Percentiles rank a stretch among this genome's conserved stretches.
phyloP scores from a whole-genome alignment of 2,888 invertebrate genomes.

The Lycophotia porphyrea region DNA sequence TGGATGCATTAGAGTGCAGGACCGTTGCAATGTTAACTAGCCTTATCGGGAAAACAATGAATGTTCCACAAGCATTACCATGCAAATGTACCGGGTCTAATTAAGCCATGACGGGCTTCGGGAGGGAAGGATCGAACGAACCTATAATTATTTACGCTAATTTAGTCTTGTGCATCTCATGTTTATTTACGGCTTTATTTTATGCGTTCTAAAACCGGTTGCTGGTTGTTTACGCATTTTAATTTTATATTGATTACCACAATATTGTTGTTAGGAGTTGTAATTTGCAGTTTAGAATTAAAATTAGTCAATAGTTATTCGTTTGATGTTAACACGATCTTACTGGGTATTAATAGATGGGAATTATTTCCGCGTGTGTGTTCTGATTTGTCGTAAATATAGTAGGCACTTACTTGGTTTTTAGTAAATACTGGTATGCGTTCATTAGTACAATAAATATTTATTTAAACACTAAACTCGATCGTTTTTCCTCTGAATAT shows the following conservation, averaged over 20 bases:
- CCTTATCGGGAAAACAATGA: constrained; percentile 81
- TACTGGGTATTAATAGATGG: background rate
- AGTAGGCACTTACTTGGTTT: background rate
- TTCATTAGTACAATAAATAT: constrained; percentile 59
- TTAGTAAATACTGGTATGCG: constrained; percentile 18
- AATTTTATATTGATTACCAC: constrained; percentile 43
- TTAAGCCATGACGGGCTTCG: constrained; percentile 75
- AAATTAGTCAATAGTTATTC: constrained; percentile 10
- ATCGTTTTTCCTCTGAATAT: constrained; percentile 45
- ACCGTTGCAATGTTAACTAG: constrained; percentile 71
- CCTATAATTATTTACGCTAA: constrained; percentile 72
- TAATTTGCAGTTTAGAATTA: constrained; percentile 35
- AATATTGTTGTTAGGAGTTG: constrained; percentile 33
- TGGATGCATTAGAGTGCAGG: constrained; percentile 60
- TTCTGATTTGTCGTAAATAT: constrained; percentile 21
- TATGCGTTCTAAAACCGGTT: constrained; percentile 39
- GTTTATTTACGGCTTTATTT: constrained; percentile 53
- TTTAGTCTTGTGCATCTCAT: constrained; percentile 63
- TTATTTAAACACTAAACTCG: constrained; percentile 47
- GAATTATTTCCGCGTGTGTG: constrained; percentile 9
- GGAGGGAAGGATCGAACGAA: constrained; percentile 64
- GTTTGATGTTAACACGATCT: constrained; percentile 33
- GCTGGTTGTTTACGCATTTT: constrained; percentile 32
- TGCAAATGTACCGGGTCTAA: constrained; percentile 79
- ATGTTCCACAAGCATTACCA: constrained; percentile 73